Base-by-base conservation (phyloP, 2,797 vertebrate species). In the Sebastes variabilis region DNA sequence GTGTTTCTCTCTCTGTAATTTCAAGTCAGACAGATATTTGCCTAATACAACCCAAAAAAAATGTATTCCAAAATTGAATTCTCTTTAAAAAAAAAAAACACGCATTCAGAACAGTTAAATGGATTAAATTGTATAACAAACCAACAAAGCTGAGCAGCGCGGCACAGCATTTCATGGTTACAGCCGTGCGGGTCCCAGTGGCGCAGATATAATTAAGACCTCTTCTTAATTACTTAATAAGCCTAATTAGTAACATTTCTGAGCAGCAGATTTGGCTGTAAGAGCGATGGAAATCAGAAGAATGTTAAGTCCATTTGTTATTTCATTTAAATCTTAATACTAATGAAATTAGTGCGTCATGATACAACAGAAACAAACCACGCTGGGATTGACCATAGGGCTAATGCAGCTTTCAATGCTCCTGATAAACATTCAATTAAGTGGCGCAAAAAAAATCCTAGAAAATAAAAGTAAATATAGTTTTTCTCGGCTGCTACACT, bases 171-270 rank as follows among this genome's bases (percentile, higher is more conserved):
- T 93, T 94, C 89, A 89, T 88, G 90, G 88, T 89, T 92, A 85
- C 85, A 88, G 90, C 91, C 88, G 80, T 86, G 77, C 79, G 77
- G 86, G 93, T 95, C 94, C 94, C 93, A 91, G 87, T 95, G 94
- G 94, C 91, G 64, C 92, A 88, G 87, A 94, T 93, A 94, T 94
- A 96, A 95, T 96, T 95, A 95, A 95, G 94, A 94, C 93, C 93
- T 94, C 92, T 91, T 94, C 94, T 95, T 95, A 95, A 96, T 95
- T 94, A 95, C 94, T 94, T 95, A 96, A 96, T 95, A 94, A 90
- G 91, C 87, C 91, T 94, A 95, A 95, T 96, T 95, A 95, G 94
- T 89, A 91, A 91, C 87, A 89, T 92, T 93, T 94, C 87, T 80
- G 81, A 91, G 91, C 84, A 74, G 86, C 79, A 90, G 90, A 93